Conservation (phyloP, 64 coral and sea anemone species). For the Dendrophyllia cribrosa region DNA sequence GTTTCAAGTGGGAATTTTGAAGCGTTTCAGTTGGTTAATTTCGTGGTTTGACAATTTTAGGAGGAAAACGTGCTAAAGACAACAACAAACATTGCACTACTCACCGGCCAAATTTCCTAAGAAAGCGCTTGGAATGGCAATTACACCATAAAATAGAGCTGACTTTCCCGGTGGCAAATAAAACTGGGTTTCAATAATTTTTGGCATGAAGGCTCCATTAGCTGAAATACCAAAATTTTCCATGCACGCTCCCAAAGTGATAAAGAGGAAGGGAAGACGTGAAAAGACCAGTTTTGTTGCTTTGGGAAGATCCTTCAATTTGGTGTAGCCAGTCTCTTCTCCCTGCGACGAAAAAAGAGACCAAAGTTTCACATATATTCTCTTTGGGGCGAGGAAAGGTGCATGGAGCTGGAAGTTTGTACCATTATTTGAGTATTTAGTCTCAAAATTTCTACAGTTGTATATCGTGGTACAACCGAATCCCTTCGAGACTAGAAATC, state of each 20-base stretch:
- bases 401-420: too few relatives aligned
- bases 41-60: neutral
- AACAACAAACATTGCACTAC: neutral
- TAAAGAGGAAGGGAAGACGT: slow-evolving; percentile 48
- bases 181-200: slow-evolving; percentile 72
- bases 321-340: slow-evolving; percentile 26
- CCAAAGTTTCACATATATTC: neutral
- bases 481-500: too few relatives aligned
- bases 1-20: too few relatives aligned
- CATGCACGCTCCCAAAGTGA: slow-evolving; percentile 46
- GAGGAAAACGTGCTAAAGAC: neutral
- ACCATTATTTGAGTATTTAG: too few relatives aligned
- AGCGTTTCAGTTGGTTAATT: neutral
- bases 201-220: slow-evolving; percentile 63
- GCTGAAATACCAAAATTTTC: slow-evolving; percentile 42
- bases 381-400: too few relatives aligned
- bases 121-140: slow-evolving; percentile 32
- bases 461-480: too few relatives aligned
- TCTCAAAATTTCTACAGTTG: too few relatives aligned
- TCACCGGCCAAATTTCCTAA: slow-evolving; percentile 75
- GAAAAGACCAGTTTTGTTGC: slow-evolving; percentile 71
- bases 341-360: neutral
- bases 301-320: slow-evolving; percentile 72
- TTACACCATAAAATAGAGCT: slow-evolving; percentile 51
- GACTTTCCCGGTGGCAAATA: slow-evolving; percentile 15